Evolutionary conservation across 2,888 invertebrate genomes (phyloP).

Genomic region (Phyllotreta cruciferae): DNA sequence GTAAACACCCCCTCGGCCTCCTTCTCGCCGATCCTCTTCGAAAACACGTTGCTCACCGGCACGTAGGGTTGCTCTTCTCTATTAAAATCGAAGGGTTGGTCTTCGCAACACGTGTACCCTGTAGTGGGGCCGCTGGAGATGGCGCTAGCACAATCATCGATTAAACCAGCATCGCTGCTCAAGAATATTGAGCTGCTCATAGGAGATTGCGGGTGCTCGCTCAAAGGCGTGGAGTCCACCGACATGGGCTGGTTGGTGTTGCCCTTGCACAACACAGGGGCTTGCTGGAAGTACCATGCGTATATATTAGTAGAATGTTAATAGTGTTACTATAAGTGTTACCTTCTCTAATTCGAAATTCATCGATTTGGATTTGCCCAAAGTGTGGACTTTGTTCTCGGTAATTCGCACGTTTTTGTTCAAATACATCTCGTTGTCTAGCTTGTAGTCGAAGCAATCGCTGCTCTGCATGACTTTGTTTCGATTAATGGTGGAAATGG

Average conservation of each 20-base stretch:
- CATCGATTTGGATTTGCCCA: constrained; percentile 46
- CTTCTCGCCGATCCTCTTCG: constrained; percentile 53
- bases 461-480: constrained; percentile 52
- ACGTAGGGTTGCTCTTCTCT: constrained; percentile 14
- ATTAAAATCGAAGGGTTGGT: constrained; percentile 56
- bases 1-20: constrained; percentile 57
- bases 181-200: constrained; percentile 37
- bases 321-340: no score
- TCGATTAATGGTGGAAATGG: constrained; percentile 46
- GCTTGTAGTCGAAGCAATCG: constrained; percentile 45
- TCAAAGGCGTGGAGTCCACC: constrained; percentile 56
- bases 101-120: constrained; percentile 62
- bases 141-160: constrained; percentile 41
- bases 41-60: constrained; percentile 41
- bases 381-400: constrained; percentile 19
- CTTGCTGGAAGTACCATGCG: no score
- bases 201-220: constrained; percentile 44
- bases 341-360: constrained; percentile 47
- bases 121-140: constrained; percentile 49
- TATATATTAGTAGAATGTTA: no score
- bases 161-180: constrained; percentile 39
- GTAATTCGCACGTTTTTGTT: constrained; percentile 45
- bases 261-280: constrained; percentile 5
- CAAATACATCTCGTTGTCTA: constrained; percentile 50
- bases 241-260: constrained; percentile 54